These are phyloP conservation scores for Marmota flaviventris DNA, from an alignment of 2,113 vertebrate genomes.

Conservation along the genomic window DNA sequence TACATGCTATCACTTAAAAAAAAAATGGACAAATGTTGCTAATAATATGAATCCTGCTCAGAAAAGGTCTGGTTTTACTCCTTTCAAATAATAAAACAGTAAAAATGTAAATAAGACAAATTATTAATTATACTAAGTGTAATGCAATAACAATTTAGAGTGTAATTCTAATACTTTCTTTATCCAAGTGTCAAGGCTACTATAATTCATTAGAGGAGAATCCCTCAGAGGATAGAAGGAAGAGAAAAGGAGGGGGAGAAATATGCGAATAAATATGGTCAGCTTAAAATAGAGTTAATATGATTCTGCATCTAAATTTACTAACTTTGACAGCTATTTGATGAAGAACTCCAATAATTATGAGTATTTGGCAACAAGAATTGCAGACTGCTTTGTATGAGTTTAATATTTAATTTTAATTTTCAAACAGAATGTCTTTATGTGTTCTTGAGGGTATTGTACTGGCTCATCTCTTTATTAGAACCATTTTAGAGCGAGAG, in stretches of 20 bases:
- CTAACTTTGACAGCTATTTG: background rate
- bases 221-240: background rate
- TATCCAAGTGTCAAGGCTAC: background rate
- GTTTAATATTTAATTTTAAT: constrained; percentile 81
- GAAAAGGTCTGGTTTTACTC: background rate
- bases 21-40: background rate
- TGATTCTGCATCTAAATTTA: background rate
- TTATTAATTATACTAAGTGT: background rate
- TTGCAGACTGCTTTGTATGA: constrained; percentile 63
- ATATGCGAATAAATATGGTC: background rate
- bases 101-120: background rate
- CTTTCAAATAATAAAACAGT: background rate
- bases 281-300: background rate
- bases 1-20: background rate
- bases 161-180: background rate
- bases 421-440: constrained; percentile 77
- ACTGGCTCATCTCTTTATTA: constrained; percentile 23
- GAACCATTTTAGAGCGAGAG: background rate
- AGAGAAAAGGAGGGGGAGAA: background rate
- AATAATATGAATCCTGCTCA: background rate
- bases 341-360: constrained; percentile 46
- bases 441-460: background rate
- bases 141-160: background rate
- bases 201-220: background rate
- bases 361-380: constrained; percentile 71